A percentile compares a stretch with the other conserved stretches of the same genome.
Conservation (phyloP, 2,113 vertebrate genomes). For the Chauna torquata region DNA sequence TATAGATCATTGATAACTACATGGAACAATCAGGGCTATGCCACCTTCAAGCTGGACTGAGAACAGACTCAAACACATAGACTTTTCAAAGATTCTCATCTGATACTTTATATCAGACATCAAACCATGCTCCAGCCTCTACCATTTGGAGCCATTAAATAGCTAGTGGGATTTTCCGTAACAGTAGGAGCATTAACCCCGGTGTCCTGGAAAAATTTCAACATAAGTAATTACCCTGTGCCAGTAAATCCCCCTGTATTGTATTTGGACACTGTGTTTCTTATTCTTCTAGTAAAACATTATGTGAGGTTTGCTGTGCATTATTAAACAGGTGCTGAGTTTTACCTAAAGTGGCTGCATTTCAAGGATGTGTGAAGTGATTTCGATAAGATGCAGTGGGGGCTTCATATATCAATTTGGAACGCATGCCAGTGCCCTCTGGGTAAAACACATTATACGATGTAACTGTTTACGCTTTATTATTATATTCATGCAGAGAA, state of each 20-base stretch:
- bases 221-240: slow-evolving; percentile 17
- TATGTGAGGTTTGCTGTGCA: not conserved
- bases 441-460: not conserved
- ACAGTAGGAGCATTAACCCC: not conserved
- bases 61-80: not conserved
- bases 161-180: not conserved
- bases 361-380: not conserved
- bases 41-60: not conserved
- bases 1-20: not conserved
- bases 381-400: not conserved
- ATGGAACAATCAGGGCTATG: not conserved
- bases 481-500: not conserved
- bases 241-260: slow-evolving; percentile 29
- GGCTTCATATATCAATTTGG: not conserved
- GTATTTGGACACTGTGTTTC: not conserved
- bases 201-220: slow-evolving; percentile 37
- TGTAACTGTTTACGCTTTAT: not conserved
- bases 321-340: not conserved
- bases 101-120: not conserved
- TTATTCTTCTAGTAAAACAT: slow-evolving; percentile 9
- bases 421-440: not conserved
- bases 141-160: not conserved
- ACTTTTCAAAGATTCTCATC: not conserved
- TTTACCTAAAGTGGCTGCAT: not conserved
- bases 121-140: not conserved